phyloP scores from a whole-genome alignment of 2,888 invertebrate species.

The Drosophila mimica region DNA sequence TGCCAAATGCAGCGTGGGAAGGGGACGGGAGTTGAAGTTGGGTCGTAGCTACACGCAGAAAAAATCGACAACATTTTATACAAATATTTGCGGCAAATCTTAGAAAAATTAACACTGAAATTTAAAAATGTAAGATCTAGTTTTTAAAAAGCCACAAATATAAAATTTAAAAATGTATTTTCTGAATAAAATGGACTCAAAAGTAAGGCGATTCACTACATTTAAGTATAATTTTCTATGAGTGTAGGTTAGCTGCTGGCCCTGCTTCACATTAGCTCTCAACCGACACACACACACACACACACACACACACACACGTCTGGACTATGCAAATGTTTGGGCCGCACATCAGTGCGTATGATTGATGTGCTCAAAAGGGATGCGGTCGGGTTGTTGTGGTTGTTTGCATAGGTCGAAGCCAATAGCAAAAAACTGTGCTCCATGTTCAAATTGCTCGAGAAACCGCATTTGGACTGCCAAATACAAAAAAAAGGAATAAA shows the following conservation, averaged over 20 bases:
- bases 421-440: conserved; percentile 13
- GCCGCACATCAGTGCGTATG: conserved; percentile 66
- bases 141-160: background rate
- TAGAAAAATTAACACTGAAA: background rate
- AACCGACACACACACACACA: background rate
- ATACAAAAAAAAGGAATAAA: background rate
- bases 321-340: conserved; percentile 71
- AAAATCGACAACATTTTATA: background rate
- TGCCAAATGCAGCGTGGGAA: background rate
- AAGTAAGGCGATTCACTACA: background rate
- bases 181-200: background rate
- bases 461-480: conserved; percentile 16
- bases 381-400: conserved; percentile 40
- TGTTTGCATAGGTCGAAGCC: conserved; percentile 59
- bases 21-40: background rate
- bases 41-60: background rate
- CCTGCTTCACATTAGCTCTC: conserved; percentile 22
- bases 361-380: conserved; percentile 71
- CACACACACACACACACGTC: conserved; percentile 2
- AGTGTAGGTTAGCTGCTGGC: conserved; percentile 8
- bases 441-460: conserved; percentile 14
- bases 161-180: background rate
- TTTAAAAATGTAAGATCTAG: background rate
- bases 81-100: background rate
- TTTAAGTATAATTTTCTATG: background rate